Conservation (phyloP, 2,888 invertebrate genomes). For the Philhelius pedissequus region DNA sequence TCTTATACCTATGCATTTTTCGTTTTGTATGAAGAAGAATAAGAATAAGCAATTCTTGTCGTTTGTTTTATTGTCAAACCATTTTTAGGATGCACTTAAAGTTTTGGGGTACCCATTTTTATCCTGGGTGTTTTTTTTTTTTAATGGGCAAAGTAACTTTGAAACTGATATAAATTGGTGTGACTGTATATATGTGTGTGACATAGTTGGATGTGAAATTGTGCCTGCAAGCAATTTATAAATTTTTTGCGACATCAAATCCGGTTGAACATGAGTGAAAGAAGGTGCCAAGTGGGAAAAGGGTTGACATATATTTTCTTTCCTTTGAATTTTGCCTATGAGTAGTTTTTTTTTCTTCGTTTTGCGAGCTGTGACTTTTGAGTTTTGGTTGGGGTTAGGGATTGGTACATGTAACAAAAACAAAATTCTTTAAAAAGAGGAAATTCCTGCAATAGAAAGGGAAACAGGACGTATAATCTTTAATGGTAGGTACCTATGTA, state of each 20-base stretch:
- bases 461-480: no score
- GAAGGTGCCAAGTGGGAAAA: slow-evolving; percentile 29
- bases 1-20: neutral
- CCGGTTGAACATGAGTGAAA: neutral
- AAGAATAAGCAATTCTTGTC: neutral
- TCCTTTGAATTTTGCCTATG: neutral
- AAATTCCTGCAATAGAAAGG: no score
- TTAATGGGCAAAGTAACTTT: slow-evolving; percentile 17
- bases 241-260: slow-evolving; percentile 51
- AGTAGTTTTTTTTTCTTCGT: neutral
- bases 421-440: no score
- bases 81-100: slow-evolving; percentile 26
- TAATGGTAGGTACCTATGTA: no score
- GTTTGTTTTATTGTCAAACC: slow-evolving; percentile 33
- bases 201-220: slow-evolving; percentile 46
- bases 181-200: neutral
- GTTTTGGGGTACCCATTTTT: neutral
- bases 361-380: neutral
- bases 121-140: neutral
- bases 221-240: slow-evolving; percentile 53
- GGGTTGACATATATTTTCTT: slow-evolving; percentile 38
- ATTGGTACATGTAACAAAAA: no score
- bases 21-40: neutral
- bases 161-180: neutral
- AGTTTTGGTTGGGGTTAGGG: no score